phyloP scores from a whole-genome alignment of 2,888 invertebrate genomes.

The Alentia gelatinosa region DNA sequence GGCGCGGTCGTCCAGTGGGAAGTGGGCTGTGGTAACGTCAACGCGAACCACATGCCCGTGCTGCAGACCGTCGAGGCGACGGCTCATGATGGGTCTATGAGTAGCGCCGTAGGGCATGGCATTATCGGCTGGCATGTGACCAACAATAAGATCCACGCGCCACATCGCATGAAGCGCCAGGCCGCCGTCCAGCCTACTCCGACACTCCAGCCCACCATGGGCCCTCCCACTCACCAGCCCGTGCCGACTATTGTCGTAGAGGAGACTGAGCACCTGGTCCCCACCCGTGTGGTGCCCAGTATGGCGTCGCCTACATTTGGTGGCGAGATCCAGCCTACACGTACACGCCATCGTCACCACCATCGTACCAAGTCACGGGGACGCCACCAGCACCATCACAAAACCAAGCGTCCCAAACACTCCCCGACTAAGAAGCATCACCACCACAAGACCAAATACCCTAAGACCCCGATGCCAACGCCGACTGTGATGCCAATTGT shows the following conservation, averaged over 20 bases:
- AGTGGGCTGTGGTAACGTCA: constrained; percentile 89
- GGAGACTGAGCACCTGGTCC: constrained; percentile 67
- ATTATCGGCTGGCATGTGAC: constrained; percentile 88
- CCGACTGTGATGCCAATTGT: constrained; percentile 63
- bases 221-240: constrained; percentile 75
- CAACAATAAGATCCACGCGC: constrained; percentile 80
- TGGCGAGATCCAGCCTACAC: constrained; percentile 65
- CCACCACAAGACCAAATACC: constrained; percentile 74
- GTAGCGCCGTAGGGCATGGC: constrained; percentile 86
- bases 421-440: constrained; percentile 78
- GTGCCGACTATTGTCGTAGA: constrained; percentile 62
- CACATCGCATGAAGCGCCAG: constrained; percentile 79
- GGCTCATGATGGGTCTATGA: constrained; percentile 87
- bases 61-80: constrained; percentile 87
- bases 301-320: constrained; percentile 79
- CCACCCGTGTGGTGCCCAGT: constrained; percentile 76
- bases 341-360: constrained; percentile 59
- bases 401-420: constrained; percentile 47
- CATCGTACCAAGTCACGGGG: constrained; percentile 63
- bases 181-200: constrained; percentile 66
- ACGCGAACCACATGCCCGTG: constrained; percentile 85
- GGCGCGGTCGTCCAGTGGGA: constrained; percentile 80
- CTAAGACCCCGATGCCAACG: constrained; percentile 61
- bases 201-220: constrained; percentile 70
- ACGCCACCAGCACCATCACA: constrained; percentile 68